These are phyloP conservation scores for Crossaster papposus DNA, from an alignment of 53 echinoderm and acorn worm species.

Conservation along the genomic window DNA sequence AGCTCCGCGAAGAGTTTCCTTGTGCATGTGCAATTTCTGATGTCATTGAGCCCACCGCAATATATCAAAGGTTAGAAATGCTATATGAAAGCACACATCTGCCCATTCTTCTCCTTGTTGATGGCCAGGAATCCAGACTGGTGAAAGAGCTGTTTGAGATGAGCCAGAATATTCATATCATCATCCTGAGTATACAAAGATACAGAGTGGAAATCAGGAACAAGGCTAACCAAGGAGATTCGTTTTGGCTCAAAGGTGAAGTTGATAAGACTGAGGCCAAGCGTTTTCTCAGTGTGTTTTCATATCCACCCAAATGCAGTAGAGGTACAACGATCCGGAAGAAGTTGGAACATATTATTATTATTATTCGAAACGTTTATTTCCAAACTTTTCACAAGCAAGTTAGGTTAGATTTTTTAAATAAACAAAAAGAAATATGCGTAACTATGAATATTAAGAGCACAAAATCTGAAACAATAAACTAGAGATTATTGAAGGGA, in stretches of 20 bases:
- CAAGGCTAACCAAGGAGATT: background rate
- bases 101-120: constrained; percentile 59
- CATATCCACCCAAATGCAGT: background rate
- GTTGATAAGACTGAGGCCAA: constrained; percentile 42
- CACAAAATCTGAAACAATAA: too few relatives aligned
- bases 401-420: too few relatives aligned
- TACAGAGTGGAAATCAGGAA: constrained; percentile 29
- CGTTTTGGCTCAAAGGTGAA: constrained; percentile 38
- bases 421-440: too few relatives aligned
- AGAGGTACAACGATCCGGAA: background rate
- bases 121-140: constrained; percentile 54
- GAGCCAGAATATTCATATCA: constrained; percentile 15
- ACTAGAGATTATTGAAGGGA: too few relatives aligned
- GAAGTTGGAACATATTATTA: too few relatives aligned
- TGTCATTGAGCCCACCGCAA: background rate
- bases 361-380: too few relatives aligned
- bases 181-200: constrained; percentile 52
- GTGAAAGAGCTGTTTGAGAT: constrained; percentile 29
- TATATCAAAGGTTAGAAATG: constrained; percentile 39
- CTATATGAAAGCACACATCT: constrained; percentile 14
- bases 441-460: too few relatives aligned
- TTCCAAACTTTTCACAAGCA: too few relatives aligned
- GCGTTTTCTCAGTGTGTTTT: constrained; percentile 10
- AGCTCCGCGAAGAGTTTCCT: constrained; percentile 28
- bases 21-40: constrained; percentile 35